A percentile compares a stretch with the other conserved stretches of the same genome.
These are phyloP conservation scores for Bombyx huttoni DNA, from an alignment of 2,888 invertebrate species.

Conservation along the genomic window DNA sequence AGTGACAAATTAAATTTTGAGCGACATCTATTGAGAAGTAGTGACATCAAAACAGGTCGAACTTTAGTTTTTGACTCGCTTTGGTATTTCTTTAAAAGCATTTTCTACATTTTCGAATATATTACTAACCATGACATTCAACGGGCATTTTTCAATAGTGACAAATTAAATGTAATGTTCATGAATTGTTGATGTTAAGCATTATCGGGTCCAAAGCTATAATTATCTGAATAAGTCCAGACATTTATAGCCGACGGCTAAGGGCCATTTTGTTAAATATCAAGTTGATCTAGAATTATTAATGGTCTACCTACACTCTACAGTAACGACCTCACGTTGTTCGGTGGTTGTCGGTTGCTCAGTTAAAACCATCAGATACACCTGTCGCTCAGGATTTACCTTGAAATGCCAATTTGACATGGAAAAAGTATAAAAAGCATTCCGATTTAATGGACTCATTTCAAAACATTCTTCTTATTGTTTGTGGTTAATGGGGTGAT, in stretches of 20 bases:
- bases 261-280: background rate
- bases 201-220: background rate
- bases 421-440: too few relatives aligned
- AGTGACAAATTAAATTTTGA: background rate
- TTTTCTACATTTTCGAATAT: too few relatives aligned
- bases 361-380: background rate
- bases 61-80: too few relatives aligned
- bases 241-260: background rate
- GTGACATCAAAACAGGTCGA: background rate
- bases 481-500: too few relatives aligned
- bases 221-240: background rate
- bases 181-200: background rate
- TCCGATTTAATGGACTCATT: too few relatives aligned
- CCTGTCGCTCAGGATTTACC: background rate
- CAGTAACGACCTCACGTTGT: background rate
- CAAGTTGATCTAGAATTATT: background rate
- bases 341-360: background rate
- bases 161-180: background rate
- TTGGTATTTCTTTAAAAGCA: too few relatives aligned
- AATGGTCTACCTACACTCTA: too few relatives aligned
- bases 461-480: too few relatives aligned
- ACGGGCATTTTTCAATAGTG: background rate
- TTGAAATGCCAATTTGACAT: too few relatives aligned
- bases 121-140: background rate
- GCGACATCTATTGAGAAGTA: background rate